These are phyloP conservation scores for Sepioteuthis lessoniana DNA, from an alignment of 2,888 invertebrate genomes.

Conservation along the genomic window DNA sequence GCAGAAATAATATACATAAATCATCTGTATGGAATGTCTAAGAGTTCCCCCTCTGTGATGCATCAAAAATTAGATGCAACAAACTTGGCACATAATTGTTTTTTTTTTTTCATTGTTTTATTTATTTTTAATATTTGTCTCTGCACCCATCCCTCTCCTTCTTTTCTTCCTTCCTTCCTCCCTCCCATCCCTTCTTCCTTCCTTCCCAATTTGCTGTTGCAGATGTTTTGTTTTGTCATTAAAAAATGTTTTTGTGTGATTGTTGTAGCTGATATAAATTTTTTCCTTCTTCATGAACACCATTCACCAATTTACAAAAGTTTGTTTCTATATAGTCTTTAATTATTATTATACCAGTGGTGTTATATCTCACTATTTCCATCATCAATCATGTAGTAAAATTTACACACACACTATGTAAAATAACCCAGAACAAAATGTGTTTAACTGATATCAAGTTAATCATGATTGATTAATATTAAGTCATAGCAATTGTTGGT, in stretches of 20 bases:
- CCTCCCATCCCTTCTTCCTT: neutral
- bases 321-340: neutral
- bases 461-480: neutral
- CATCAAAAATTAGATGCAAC: slow-evolving; percentile 2
- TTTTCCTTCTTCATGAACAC: neutral
- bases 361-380: neutral
- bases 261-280: neutral
- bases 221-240: neutral
- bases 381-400: neutral
- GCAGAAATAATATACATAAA: neutral
- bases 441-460: neutral
- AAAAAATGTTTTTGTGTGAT: neutral
- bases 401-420: neutral
- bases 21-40: slow-evolving; percentile 1
- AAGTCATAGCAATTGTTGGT: neutral
- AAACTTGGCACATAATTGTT: slow-evolving; percentile 6
- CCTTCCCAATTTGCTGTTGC: neutral
- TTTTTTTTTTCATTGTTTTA: neutral
- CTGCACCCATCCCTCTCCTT: neutral
- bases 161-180: neutral
- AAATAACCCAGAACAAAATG: neutral
- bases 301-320: neutral
- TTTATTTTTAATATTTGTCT: neutral
- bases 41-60: neutral
- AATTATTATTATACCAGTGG: neutral